Evolutionary conservation across 2,888 invertebrate species (phyloP).

Genomic region (Agrotis segetum): DNA sequence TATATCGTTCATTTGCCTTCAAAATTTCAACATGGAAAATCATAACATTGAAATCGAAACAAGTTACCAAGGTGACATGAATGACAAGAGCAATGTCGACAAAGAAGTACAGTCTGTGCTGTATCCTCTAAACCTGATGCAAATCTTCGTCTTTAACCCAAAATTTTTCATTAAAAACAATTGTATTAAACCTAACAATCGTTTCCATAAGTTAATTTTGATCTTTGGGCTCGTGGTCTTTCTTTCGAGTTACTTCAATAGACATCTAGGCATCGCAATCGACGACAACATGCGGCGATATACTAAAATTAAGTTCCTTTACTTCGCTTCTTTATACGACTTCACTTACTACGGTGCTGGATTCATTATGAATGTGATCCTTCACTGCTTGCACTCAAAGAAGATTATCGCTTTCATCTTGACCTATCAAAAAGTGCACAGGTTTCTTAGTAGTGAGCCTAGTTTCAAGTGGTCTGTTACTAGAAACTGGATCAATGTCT

Average conservation of each 20-base stretch:
- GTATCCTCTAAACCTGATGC: conserved; percentile 52
- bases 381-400: conserved; percentile 15
- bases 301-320: conserved; percentile 14
- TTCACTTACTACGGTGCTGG: conserved; percentile 23
- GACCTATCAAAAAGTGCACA: too few species aligned
- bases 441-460: conserved; percentile 4
- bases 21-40: neutral
- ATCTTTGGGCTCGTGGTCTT: conserved; percentile 10
- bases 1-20: neutral
- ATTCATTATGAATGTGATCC: conserved; percentile 14
- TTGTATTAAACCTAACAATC: conserved; percentile 47
- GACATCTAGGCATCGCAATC: neutral
- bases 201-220: conserved; percentile 22
- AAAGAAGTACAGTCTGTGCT: conserved; percentile 52
- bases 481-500: conserved; percentile 22
- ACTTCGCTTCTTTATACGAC: conserved; percentile 17
- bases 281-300: conserved; percentile 17
- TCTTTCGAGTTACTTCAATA: neutral
- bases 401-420: neutral
- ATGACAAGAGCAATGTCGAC: conserved; percentile 40
- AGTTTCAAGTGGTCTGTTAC: conserved; percentile 10
- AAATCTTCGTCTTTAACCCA: conserved; percentile 38
- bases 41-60: neutral
- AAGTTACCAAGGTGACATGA: neutral
- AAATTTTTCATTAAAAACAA: conserved; percentile 56